Evolutionary conservation across 2,797 vertebrate genomes (phyloP).

Genomic region (Poecilia picta): DNA sequence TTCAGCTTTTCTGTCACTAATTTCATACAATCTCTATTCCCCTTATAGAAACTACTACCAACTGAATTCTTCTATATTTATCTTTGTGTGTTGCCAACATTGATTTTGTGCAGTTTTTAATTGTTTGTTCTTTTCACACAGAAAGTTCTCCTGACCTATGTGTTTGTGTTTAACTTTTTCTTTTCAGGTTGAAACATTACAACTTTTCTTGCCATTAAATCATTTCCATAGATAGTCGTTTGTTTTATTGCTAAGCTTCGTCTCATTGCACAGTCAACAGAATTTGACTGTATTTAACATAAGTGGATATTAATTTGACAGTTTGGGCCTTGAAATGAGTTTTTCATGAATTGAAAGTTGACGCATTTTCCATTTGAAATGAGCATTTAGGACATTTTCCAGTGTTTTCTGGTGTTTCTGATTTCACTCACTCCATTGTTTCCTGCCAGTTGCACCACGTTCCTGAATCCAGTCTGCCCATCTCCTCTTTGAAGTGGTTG

Average conservation of each 20-base stretch:
- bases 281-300: not conserved
- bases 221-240: not conserved
- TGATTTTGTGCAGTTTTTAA: not conserved
- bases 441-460: slow-evolving; percentile 90
- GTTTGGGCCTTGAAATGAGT: not conserved
- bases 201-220: not conserved
- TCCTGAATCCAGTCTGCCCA: slow-evolving; percentile 78
- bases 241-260: not conserved
- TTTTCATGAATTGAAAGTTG: not conserved
- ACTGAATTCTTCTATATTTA: not conserved
- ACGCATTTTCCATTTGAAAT: not conserved
- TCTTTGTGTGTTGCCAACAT: not conserved
- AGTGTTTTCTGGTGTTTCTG: too few species aligned
- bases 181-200: not conserved
- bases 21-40: not conserved
- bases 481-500: slow-evolving; percentile 79
- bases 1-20: not conserved
- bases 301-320: not conserved
- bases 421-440: slow-evolving; percentile 84
- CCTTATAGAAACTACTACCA: not conserved
- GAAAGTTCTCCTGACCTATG: not conserved
- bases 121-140: not conserved
- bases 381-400: not conserved
- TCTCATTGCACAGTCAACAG: not conserved
- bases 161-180: not conserved